phyloP scores from a whole-genome alignment of 2,888 invertebrate species.

The Lycocerus yunnanus region DNA sequence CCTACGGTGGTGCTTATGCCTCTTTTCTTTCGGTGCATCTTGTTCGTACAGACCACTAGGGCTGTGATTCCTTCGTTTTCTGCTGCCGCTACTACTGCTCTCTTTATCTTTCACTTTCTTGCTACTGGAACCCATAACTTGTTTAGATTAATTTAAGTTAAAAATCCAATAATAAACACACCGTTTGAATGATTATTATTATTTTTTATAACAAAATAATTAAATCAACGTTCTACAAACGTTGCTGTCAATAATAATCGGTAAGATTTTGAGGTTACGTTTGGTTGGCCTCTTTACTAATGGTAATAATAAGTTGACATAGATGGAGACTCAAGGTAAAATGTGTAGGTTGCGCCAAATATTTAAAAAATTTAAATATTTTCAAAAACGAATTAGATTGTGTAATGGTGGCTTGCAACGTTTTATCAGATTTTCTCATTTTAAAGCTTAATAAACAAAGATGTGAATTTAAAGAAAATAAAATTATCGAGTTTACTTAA shows the following conservation, averaged over 20 bases:
- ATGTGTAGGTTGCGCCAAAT: neutral
- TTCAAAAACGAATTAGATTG: too few species aligned
- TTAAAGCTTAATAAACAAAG: too few species aligned
- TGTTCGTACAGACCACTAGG: slow-evolving; percentile 58
- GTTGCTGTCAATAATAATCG: neutral
- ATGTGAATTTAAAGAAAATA: too few species aligned
- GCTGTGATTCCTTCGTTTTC: slow-evolving; percentile 70
- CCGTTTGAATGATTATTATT: neutral
- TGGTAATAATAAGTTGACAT: neutral
- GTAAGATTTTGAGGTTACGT: neutral
- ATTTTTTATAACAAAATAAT: neutral
- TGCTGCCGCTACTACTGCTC: slow-evolving; percentile 49
- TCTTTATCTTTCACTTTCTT: slow-evolving; percentile 69
- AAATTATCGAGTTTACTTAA: too few species aligned
- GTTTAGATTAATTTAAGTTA: neutral
- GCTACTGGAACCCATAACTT: slow-evolving; percentile 69
- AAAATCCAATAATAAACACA: neutral
- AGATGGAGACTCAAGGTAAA: neutral
- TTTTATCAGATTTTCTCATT: too few species aligned
- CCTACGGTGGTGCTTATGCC: slow-evolving; percentile 59
- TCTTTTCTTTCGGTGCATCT: slow-evolving; percentile 59
- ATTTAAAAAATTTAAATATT: neutral
- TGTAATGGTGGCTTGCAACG: too few species aligned
- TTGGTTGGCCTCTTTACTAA: neutral
- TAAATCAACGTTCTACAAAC: neutral